These are phyloP conservation scores for Exocentrus adspersus DNA, from an alignment of 2,888 invertebrate genomes.

Conservation along the genomic window DNA sequence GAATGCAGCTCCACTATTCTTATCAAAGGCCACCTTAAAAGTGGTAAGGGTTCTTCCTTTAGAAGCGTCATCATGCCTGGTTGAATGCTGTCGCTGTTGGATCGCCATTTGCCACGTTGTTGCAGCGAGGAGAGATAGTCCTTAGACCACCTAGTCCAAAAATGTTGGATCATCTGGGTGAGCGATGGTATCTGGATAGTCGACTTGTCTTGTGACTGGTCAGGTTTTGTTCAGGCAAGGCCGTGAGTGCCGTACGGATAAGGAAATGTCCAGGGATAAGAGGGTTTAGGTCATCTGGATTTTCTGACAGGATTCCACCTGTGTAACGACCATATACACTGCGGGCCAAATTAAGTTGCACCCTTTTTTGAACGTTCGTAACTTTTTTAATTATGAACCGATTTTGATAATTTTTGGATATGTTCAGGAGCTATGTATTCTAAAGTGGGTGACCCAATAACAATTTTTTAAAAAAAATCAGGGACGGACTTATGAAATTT, in stretches of 20 bases:
- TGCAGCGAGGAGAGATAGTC: conserved; percentile 33
- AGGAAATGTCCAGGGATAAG: conserved; percentile 24
- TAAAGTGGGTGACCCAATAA: no score
- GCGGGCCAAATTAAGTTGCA: no score
- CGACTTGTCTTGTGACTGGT: conserved; percentile 1
- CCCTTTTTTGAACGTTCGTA: no score
- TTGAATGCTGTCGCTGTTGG: background rate
- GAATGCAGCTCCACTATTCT: conserved; percentile 8
- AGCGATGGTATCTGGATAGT: conserved; percentile 18
- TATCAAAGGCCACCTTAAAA: background rate
- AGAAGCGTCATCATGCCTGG: background rate
- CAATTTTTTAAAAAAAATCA: no score
- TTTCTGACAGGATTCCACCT: conserved; percentile 19
- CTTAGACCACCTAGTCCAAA: conserved; percentile 30
- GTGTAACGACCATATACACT: conserved; percentile 9
- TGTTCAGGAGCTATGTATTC: no score
- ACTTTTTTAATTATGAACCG: no score
- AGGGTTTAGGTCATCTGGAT: conserved; percentile 14
- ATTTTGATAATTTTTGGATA: no score
- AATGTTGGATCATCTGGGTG: conserved; percentile 29
- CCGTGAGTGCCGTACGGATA: conserved; percentile 5
- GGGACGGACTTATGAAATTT: no score
- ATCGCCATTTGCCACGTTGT: background rate
- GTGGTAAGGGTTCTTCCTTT: conserved; percentile 20
- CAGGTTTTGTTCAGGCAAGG: conserved; percentile 8